Conservation (phyloP, 2,888 invertebrate species). For the Sphaerophoria taeniata region DNA sequence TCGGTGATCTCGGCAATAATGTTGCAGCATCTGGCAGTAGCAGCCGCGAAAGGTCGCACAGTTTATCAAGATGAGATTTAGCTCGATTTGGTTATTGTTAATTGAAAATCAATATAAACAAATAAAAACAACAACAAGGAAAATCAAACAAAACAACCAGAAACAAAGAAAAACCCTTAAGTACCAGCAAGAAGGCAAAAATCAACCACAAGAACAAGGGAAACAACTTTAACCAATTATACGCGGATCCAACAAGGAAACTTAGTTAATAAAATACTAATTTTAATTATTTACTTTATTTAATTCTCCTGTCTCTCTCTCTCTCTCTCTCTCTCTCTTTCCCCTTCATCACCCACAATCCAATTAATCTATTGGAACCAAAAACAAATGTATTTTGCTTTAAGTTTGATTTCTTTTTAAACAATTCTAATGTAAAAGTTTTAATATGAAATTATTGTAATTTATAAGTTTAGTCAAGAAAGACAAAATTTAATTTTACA, state of each 20-base stretch:
- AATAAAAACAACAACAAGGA: constrained; percentile 64
- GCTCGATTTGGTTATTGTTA: constrained; percentile 84
- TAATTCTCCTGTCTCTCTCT: constrained; percentile 13
- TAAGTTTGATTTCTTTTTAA: constrained; percentile 40
- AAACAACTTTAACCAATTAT: constrained; percentile 58
- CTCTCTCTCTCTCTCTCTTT: constrained; percentile 32
- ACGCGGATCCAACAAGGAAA: constrained; percentile 73
- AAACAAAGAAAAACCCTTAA: constrained; percentile 42
- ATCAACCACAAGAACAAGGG: constrained; percentile 31
- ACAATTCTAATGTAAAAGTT: constrained; percentile 40
- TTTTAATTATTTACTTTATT: constrained; percentile 44
- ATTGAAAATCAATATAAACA: constrained; percentile 71
- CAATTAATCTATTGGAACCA: not conserved
- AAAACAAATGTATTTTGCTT: constrained; percentile 40
- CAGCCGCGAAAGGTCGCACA: constrained; percentile 86
- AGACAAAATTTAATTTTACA: constrained; percentile 39
- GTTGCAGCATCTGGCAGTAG: constrained; percentile 81
- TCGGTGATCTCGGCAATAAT: constrained; percentile 84
- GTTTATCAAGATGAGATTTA: constrained; percentile 83
- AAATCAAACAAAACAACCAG: constrained; percentile 31
- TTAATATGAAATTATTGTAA: constrained; percentile 40
- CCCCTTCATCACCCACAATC: constrained; percentile 21
- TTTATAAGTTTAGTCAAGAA: constrained; percentile 31
- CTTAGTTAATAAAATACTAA: constrained; percentile 58
- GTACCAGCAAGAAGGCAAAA: constrained; percentile 19